Percentiles rank a stretch among this genome's conserved stretches.
These are phyloP conservation scores for Apotomis turbidana DNA, from an alignment of 2,888 invertebrate species.

Conservation along the genomic window DNA sequence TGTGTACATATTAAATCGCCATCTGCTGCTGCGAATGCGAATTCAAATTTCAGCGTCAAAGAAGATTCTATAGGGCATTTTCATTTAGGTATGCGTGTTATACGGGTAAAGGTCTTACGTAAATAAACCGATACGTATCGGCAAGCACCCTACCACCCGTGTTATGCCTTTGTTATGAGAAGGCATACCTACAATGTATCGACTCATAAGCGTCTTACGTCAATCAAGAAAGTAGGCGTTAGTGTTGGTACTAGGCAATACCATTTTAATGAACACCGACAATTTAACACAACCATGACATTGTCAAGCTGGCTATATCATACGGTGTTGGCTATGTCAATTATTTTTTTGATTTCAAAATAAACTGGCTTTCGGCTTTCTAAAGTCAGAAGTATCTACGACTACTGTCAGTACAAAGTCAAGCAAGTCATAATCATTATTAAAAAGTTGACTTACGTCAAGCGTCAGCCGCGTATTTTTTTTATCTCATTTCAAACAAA, in stretches of 20 bases:
- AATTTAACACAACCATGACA: no score
- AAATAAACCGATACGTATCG: conserved; percentile 23
- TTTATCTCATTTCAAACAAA: not conserved
- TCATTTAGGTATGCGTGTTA: not conserved
- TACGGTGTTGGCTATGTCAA: no score
- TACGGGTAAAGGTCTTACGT: conserved; percentile 18
- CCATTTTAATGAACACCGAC: not conserved
- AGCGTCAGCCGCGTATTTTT: conserved; percentile 2
- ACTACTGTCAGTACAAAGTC: not conserved
- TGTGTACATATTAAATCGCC: conserved; percentile 8
- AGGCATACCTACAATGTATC: conserved; percentile 16
- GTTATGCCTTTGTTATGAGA: conserved; percentile 15
- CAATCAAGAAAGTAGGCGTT: conserved; percentile 22
- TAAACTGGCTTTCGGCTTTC: not conserved
- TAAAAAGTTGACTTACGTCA: conserved; percentile 10
- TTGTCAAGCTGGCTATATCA: not conserved
- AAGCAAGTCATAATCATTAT: conserved; percentile 4
- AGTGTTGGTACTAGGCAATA: not conserved
- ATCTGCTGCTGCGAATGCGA: conserved; percentile 1
- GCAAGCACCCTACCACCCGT: conserved; percentile 15
- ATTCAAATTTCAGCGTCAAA: conserved; percentile 10
- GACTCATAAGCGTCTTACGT: conserved; percentile 19
- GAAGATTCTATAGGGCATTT: not conserved
- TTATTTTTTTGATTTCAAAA: not conserved
- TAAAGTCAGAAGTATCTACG: no score